Percentiles rank a stretch among this genome's conserved stretches.
phyloP scores from a whole-genome alignment of 1,140 invertebrate species.

The Drosophila sp. region DNA sequence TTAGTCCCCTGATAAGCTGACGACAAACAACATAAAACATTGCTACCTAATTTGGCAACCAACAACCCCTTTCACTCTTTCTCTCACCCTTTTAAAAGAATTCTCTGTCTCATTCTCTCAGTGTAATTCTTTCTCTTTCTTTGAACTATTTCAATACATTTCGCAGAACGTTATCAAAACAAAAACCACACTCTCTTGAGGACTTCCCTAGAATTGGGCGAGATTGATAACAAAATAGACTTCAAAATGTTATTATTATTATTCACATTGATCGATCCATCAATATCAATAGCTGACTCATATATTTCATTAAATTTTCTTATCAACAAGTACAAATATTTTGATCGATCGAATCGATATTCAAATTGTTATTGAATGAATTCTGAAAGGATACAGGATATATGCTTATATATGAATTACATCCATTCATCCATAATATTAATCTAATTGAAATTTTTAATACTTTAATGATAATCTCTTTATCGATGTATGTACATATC shows the following conservation, averaged over 20 bases:
- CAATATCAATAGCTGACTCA: background rate
- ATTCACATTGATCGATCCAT: slow-evolving; percentile 22
- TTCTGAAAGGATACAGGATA: too few relatives aligned
- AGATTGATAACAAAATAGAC: slow-evolving; percentile 18
- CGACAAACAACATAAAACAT: slow-evolving; percentile 22
- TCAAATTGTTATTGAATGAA: too few relatives aligned
- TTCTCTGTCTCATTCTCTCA: background rate
- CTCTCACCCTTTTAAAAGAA: background rate
- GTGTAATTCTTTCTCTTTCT: background rate
- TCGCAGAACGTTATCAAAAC: slow-evolving; percentile 57
- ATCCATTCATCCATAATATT: too few relatives aligned
- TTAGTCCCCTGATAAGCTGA: slow-evolving; percentile 35
- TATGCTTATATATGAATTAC: too few relatives aligned
- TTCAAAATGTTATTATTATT: slow-evolving; percentile 1
- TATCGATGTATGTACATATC: too few relatives aligned
- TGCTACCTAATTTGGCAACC: slow-evolving; percentile 13
- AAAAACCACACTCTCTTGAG: slow-evolving; percentile 7
- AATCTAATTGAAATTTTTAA: too few relatives aligned
- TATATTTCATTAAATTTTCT: background rate
- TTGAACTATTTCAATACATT: slow-evolving; percentile 15
- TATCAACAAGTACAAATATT: too few relatives aligned
- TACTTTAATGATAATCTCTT: too few relatives aligned
- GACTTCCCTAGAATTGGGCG: slow-evolving; percentile 62
- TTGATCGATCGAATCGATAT: too few relatives aligned
- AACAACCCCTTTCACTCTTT: background rate